Conservation (phyloP, 2,113 vertebrate species). For the Crocuta crocuta region DNA sequence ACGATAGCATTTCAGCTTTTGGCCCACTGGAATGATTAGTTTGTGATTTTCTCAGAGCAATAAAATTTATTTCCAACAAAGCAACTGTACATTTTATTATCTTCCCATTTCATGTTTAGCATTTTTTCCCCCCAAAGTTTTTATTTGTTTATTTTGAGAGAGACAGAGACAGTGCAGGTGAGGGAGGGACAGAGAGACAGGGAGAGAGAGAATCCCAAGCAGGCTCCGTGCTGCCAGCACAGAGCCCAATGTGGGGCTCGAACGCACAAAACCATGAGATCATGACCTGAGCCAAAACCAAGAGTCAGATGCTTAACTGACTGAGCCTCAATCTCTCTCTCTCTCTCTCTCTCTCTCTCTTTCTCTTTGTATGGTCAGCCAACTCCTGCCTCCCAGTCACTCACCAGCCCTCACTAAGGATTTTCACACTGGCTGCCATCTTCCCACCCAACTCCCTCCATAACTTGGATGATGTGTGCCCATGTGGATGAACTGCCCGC, state of each 20-base stretch:
- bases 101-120: neutral
- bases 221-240: too few relatives aligned
- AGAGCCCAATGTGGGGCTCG: too few relatives aligned
- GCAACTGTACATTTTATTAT: neutral
- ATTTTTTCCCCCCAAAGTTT: neutral
- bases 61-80: neutral
- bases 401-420: neutral
- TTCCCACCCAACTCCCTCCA: neutral
- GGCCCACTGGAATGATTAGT: neutral
- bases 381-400: neutral
- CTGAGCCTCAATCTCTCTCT: too few relatives aligned
- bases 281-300: too few relatives aligned
- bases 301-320: too few relatives aligned
- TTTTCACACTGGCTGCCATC: neutral
- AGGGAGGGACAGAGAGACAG: too few relatives aligned
- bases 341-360: too few relatives aligned
- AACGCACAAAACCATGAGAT: too few relatives aligned
- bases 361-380: neutral
- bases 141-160: too few relatives aligned
- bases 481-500: neutral
- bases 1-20: slow-evolving; percentile 33
- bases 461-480: neutral
- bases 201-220: too few relatives aligned
- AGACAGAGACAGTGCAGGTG: too few relatives aligned
- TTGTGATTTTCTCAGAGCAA: slow-evolving; percentile 3